Base-by-base conservation (phyloP, 2,888 invertebrate genomes). In the Brachyptera risi region DNA sequence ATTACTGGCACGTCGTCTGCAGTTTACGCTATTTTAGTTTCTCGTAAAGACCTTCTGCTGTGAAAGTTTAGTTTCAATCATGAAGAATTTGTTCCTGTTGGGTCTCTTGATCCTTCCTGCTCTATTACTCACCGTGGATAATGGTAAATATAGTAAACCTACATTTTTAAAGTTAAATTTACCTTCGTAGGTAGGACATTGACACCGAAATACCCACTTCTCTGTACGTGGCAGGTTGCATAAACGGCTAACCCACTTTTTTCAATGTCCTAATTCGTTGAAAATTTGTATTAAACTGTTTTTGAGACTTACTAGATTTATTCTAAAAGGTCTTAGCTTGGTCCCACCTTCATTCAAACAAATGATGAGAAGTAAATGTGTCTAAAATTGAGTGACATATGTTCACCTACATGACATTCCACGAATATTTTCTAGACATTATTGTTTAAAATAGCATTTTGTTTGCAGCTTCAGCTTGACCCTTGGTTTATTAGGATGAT, bases 91-190 rank as follows among this genome's bases (percentile, higher is more conserved):
- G 70, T 81, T 84, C 73, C 75, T 90, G 69, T 74, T 86, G 54
- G 72, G 81, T 65, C 72, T 90, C 60, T 71, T 90, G 70, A 83
- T 87, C 68, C 76, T 90, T 66, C 89, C 90, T 68, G 84, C 87
- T 31, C 80, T 87, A 49, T 80, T 90, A 67, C 81, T 87, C 68
- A 85, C 85, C 67, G 80, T 86, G 66, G 83, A 84, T 74, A 80
- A 78, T 75, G 86, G 90, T 91, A 81, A 88, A 86, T 81, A 59
- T 54, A n/a, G n/a, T n/a, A n/a, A n/a, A n/a, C n/a, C 31, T 11
- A 24, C 24, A 5, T 57, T 38, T 15, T 21, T 19, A 11, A 11
- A 21, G 9, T 19, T 19, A 44, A 44, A 5, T 19, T 19, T 17
- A 44, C 44, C 19, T n/a, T 21, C 15, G n/a, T 44, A 21, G 47